Base-by-base conservation (phyloP, 2,888 invertebrate genomes). In the Liopterus haemorrhoidalis region DNA sequence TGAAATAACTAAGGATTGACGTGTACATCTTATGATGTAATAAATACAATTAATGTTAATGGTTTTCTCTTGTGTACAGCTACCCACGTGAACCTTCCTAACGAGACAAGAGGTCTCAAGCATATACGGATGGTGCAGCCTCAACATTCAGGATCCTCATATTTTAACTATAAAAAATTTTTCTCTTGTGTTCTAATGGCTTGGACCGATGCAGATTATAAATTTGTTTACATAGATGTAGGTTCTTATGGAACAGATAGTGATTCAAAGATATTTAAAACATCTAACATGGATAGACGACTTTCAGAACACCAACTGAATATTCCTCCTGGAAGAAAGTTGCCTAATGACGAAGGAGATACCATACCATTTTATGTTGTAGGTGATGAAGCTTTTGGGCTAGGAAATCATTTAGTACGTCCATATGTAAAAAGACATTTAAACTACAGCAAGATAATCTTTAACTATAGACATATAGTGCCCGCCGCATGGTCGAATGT, bases 331-430 rank as follows among this genome's bases (percentile, higher is more conserved):
- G 52, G 50, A 51, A 52, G 48, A 44, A 31, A 47, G 20, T 50
- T 59, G 46, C 54, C 55, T 24, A 49, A 53, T 50, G 57, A 57
- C 41, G 43, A 48, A 25, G 54, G 55, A 50, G 15, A 45, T 21
- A 44, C 47, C 31, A 55, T 59, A 35, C 58, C 58, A 45, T 51
- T 52, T 46, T 54, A 33, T 51, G 43, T 59, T 38, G 57, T 59
- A 28, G 58, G 50, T 15, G 60, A 61, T 52, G 59, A 61, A 49
- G 60, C 58, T 16, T 60, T 59, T 54, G 57, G 56, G 37, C 54
- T 56, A 49, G 42, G 43, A 38, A 54, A 53, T 51, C 47, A 57
- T 49, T 47, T 59, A 37, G 48, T 59, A 52, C 54, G 58, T 16
- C 59, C 57, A 30, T 60, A 56, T 51, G 49, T 54, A 50, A 55